Evolutionary conservation across 30 jellyfish, hydroid and myxozoan species (phyloP).

Genomic region (Aurelia aurita): DNA sequence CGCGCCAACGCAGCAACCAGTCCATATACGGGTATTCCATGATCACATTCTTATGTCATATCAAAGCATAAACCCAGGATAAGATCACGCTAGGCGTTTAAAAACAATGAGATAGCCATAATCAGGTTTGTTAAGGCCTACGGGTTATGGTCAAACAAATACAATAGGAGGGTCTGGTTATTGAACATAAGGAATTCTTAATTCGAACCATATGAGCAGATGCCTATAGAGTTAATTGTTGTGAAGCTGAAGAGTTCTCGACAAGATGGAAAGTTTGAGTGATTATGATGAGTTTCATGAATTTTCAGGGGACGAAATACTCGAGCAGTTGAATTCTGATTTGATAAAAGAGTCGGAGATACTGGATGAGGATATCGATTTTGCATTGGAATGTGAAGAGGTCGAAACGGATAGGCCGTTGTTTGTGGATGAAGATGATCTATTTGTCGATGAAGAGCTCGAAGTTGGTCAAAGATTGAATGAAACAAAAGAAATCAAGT

Average conservation of each 20-base stretch:
- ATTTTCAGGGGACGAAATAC: slow-evolving; percentile 35
- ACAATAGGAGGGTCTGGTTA: slow-evolving; percentile 46
- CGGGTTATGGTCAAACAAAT: slow-evolving; percentile 65
- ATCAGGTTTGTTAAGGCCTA: slow-evolving; percentile 59
- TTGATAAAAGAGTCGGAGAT: slow-evolving; percentile 55
- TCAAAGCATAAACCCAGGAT: slow-evolving; percentile 29
- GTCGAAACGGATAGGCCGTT: slow-evolving; percentile 6
- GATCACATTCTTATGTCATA: slow-evolving; percentile 15
- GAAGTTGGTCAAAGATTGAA: not conserved
- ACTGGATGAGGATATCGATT: slow-evolving; percentile 46
- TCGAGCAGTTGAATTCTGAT: slow-evolving; percentile 25
- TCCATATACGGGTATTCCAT: slow-evolving; percentile 17
- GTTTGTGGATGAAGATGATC: slow-evolving; percentile 24
- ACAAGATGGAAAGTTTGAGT: slow-evolving; percentile 19
- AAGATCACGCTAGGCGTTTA: slow-evolving; percentile 53
- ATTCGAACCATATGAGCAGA: slow-evolving; percentile 1
- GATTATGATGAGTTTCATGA: slow-evolving; percentile 4
- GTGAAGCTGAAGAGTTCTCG: not conserved
- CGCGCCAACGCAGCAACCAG: slow-evolving; percentile 38
- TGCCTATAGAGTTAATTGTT: not conserved
- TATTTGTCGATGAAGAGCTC: slow-evolving; percentile 35
- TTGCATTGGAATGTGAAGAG: slow-evolving; percentile 44
- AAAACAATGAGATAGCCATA: slow-evolving; percentile 39
- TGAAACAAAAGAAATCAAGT: slow-evolving; percentile 20
- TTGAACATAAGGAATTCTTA: slow-evolving; percentile 26